Evolutionary conservation across 2,113 vertebrate genomes (phyloP), one percentile per base, ranked within the genome.

Genomic region (Lynx canadensis): DNA sequence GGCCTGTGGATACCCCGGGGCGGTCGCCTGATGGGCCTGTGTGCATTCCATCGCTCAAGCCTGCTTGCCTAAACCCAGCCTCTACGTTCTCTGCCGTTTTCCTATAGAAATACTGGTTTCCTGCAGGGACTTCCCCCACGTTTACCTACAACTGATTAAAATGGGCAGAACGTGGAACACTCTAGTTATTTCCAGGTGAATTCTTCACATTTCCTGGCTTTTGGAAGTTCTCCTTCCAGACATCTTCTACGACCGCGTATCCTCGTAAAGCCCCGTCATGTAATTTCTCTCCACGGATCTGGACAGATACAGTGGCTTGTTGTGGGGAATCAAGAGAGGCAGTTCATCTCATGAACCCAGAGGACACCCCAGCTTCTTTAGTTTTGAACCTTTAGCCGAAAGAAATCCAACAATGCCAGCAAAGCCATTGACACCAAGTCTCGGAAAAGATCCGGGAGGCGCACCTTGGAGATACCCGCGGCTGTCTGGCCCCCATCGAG

Each of bases 171-270:
- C 3, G 36, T 11, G 85, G 66, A 33, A 1, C 10, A 55, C 27
- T 69, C 21, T 71, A 36, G 14, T 36, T 14, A 14, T 41, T 27
- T 14, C 71, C 71, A 74, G 23, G 36, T 27, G 38, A 41, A 14
- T 14, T 14, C 31, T 36, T 69, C 84, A 15, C 41, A 36, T 50
- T 33, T 69, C 31, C 33, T 36, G 33, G 21, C 98, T 98, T 99
- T 93, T 94, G 93, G 90, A 98, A 79, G 89, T 95, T 89, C 38
- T 92, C 98, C 97, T 99, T 99, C 99, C 99, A 99, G 29, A 99
- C 98, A 48, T 98, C 98, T 97, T 99, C 99, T 71, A 99, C 1
- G 73, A 98, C 68, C 88, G 98, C 98, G 76, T 99, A 98, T 27
- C 99, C 98, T 97, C 98, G 99, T 85, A 41, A 98, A 97, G 98